Conservation (phyloP, 2,113 vertebrate genomes). For the Fulica atra region DNA sequence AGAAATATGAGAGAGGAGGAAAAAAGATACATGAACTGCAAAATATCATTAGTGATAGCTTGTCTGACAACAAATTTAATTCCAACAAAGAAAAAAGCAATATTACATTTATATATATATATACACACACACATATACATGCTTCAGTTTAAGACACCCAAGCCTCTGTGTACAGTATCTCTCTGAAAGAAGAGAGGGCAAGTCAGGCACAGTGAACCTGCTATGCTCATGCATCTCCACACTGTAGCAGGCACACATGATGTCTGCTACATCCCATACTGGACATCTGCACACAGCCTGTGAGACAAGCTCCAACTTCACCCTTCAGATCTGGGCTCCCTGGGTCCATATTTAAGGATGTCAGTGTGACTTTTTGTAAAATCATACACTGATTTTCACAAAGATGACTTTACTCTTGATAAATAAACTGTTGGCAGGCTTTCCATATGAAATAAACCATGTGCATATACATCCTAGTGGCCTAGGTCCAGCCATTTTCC, state of each 20-base stretch:
- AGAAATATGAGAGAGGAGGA: neutral
- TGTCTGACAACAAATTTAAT: neutral
- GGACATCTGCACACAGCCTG: neutral
- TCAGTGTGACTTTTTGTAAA: neutral
- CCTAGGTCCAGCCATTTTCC: neutral
- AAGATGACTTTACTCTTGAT: neutral
- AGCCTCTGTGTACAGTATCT: neutral
- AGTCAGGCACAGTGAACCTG: neutral
- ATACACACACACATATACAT: accelerated
- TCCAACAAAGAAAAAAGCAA: neutral
- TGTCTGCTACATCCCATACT: neutral
- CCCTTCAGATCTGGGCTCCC: neutral
- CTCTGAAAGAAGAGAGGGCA: neutral
- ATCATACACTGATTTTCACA: neutral
- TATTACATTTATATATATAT: neutral
- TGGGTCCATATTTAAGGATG: neutral
- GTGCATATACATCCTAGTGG: neutral
- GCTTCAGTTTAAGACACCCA: neutral
- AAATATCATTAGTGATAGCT: neutral
- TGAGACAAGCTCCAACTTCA: neutral
- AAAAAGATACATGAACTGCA: neutral
- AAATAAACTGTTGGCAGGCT: neutral
- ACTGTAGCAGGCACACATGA: neutral
- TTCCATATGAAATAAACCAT: neutral
- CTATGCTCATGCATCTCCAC: neutral